Conservation (phyloP, 1,140 invertebrate species). For the Sminthurinus signatus region DNA sequence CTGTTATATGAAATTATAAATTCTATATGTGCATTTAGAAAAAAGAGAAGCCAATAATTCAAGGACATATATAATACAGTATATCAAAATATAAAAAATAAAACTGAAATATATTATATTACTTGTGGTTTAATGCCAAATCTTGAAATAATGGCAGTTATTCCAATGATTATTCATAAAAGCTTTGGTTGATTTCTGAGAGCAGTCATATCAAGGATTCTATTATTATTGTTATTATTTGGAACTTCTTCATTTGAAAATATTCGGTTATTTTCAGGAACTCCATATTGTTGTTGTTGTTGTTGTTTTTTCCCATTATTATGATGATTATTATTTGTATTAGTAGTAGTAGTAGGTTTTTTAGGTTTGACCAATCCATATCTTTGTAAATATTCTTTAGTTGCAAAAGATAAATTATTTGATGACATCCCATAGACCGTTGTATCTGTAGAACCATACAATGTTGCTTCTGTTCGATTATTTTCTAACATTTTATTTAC, state of each 20-base stretch:
- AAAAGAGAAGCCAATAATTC: too few relatives aligned
- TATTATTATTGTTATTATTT: constrained; percentile 1
- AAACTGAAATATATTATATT: too few relatives aligned
- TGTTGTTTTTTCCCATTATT: not conserved
- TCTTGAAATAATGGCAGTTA: too few relatives aligned
- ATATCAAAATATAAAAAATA: too few relatives aligned
- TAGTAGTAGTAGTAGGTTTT: not conserved
- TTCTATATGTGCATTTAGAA: too few relatives aligned
- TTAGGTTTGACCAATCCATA: constrained; percentile 28
- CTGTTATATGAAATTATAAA: too few relatives aligned
- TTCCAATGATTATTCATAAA: too few relatives aligned
- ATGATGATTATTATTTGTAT: too few relatives aligned
- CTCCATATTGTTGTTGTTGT: too few relatives aligned
- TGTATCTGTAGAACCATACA: constrained; percentile 30
- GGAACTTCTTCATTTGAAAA: not conserved
- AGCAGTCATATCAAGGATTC: constrained; percentile 31
- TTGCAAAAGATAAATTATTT: constrained; percentile 34
- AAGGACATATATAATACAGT: too few relatives aligned
- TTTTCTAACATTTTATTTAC: constrained; percentile 32
- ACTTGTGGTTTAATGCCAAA: too few relatives aligned
- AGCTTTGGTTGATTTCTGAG: constrained; percentile 35
- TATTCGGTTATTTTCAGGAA: not conserved
- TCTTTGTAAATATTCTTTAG: constrained; percentile 36
- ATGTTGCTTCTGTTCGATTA: not conserved
- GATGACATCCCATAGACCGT: constrained; percentile 38